Evolutionary conservation across 2,113 vertebrate genomes (phyloP).

Genomic region (Sialia sialis): DNA sequence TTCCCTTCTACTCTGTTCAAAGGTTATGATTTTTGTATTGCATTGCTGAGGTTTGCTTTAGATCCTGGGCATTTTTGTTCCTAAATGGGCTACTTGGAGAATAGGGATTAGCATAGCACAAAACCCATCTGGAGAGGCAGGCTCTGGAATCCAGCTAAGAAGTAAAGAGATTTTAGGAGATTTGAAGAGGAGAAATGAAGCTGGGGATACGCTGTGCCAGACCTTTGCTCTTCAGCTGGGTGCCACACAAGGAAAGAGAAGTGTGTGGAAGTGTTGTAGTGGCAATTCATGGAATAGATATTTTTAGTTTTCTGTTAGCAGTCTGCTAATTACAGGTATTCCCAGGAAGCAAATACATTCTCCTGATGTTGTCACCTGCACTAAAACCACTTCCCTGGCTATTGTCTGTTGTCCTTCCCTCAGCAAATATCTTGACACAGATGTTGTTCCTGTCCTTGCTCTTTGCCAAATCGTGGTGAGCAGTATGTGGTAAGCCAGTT

Average conservation of each 20-base stretch:
- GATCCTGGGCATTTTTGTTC: not conserved
- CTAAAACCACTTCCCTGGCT: not conserved
- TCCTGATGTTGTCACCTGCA: not conserved
- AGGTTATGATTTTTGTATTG: not conserved
- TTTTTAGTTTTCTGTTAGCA: not conserved
- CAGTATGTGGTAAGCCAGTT: fast-evolving
- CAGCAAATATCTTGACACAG: not conserved
- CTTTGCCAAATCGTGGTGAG: not conserved
- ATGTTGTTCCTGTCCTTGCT: not conserved
- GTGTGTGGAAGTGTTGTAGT: not conserved
- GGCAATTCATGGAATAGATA: not conserved
- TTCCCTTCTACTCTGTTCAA: not conserved
- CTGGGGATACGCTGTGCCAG: not conserved
- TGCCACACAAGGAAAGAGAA: not conserved
- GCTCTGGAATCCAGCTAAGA: not conserved
- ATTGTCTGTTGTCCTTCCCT: not conserved
- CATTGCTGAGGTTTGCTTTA: not conserved
- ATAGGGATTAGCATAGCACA: not conserved
- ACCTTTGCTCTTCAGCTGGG: not conserved
- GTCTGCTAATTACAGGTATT: not conserved
- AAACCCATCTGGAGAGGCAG: not conserved
- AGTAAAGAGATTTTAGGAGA: not conserved
- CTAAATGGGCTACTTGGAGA: fast-evolving
- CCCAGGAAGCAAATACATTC: not conserved
- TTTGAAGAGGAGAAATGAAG: not conserved